phyloP scores from a whole-genome alignment of 2,113 vertebrate genomes.

The Corapipo altera region DNA sequence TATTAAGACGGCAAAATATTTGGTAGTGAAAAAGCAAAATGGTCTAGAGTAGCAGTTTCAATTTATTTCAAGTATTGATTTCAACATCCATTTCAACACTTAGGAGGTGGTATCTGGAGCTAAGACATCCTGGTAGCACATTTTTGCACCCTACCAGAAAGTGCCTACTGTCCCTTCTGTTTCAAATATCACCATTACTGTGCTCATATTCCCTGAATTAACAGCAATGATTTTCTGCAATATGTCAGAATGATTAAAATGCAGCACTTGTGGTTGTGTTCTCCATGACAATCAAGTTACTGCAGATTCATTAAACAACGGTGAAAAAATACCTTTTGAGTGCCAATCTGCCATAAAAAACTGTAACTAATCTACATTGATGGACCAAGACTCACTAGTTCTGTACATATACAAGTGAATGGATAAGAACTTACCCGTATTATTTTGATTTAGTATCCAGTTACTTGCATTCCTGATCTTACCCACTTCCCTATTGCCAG shows the following conservation, averaged over 20 bases:
- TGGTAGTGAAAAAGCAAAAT: neutral
- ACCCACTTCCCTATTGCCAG: neutral
- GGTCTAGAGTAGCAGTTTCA: neutral
- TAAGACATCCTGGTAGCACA: neutral
- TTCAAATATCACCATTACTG: neutral
- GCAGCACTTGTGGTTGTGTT: neutral
- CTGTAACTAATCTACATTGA: neutral
- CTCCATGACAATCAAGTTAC: neutral
- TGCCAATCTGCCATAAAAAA: neutral
- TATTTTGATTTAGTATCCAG: neutral
- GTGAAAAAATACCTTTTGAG: neutral
- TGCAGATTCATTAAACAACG: neutral
- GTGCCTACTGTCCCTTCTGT: neutral
- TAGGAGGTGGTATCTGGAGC: neutral
- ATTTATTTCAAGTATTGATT: neutral
- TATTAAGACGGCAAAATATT: neutral
- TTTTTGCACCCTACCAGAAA: neutral
- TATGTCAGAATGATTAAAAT: neutral
- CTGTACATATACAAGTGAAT: neutral
- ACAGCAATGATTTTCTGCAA: neutral
- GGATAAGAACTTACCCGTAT: neutral
- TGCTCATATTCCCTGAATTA: neutral
- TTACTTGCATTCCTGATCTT: neutral
- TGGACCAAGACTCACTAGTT: neutral
- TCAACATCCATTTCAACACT: neutral